Evolutionary conservation across 1,140 invertebrate species (phyloP).

Genomic region (Panagrolaimus sp.): DNA sequence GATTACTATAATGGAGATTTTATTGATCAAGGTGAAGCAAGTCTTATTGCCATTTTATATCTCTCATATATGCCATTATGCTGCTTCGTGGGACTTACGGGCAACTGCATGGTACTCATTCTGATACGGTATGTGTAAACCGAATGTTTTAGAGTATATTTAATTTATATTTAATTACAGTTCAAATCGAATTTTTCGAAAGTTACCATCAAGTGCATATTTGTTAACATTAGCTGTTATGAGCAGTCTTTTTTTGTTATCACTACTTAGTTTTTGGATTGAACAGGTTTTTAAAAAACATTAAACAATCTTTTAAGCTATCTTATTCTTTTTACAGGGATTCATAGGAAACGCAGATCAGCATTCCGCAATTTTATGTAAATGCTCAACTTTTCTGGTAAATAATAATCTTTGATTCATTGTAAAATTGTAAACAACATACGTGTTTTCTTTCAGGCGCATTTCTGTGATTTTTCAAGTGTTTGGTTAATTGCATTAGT

Average conservation of each 20-base stretch:
- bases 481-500: slow-evolving; percentile 53
- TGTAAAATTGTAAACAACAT: slow-evolving; percentile 16
- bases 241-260: slow-evolving; percentile 49
- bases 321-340: slow-evolving; percentile 33
- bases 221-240: slow-evolving; percentile 40
- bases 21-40: not conserved
- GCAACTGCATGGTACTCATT: slow-evolving; percentile 50
- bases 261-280: slow-evolving; percentile 50
- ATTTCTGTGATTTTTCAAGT: slow-evolving; percentile 48
- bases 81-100: slow-evolving; percentile 40
- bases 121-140: slow-evolving; percentile 38
- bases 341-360: slow-evolving; percentile 37
- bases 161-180: slow-evolving; percentile 25
- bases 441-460: slow-evolving; percentile 32
- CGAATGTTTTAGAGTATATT: slow-evolving; percentile 9
- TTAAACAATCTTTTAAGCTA: slow-evolving; percentile 15
- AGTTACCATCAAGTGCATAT: slow-evolving; percentile 48
- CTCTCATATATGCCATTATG: slow-evolving; percentile 51
- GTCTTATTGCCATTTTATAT: slow-evolving; percentile 22
- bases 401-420: slow-evolving; percentile 11
- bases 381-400: slow-evolving; percentile 40
- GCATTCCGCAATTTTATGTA: slow-evolving; percentile 47
- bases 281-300: slow-evolving; percentile 40
- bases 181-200: slow-evolving; percentile 47
- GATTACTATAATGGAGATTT: too few species aligned